A percentile compares a stretch with the other conserved stretches of the same genome.
Evolutionary conservation across 2,113 vertebrate genomes (phyloP).

Genomic region (Lamprologus speciosus): DNA sequence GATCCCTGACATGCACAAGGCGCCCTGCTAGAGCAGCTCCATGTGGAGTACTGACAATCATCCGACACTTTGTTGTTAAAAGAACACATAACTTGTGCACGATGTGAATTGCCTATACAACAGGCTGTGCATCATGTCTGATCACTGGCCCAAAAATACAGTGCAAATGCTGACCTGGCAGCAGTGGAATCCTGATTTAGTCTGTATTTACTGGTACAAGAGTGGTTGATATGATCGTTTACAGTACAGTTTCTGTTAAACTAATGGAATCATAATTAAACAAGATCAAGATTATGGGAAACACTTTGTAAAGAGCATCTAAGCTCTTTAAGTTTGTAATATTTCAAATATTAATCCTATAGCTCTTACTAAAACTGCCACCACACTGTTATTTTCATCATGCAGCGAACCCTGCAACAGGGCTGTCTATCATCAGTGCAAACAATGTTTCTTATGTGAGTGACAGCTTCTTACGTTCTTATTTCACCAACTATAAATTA

Average conservation of each 20-base stretch:
- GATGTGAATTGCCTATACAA: neutral
- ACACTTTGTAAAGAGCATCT: neutral
- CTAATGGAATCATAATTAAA: neutral
- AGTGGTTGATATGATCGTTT: neutral
- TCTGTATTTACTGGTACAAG: neutral
- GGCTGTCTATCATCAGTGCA: neutral
- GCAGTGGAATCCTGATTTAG: neutral
- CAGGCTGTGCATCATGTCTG: neutral
- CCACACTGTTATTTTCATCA: neutral
- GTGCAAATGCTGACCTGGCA: neutral
- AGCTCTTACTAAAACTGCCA: neutral
- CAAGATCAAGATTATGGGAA: neutral
- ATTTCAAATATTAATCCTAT: neutral
- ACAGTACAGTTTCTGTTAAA: neutral
- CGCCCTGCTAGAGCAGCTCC: conserved; percentile 31
- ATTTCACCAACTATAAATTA: neutral
- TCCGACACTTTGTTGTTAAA: conserved; percentile 24
- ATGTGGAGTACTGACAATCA: conserved; percentile 45
- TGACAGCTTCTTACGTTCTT: neutral
- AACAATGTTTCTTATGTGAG: neutral
- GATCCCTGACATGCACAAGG: conserved; percentile 53
- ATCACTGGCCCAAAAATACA: neutral
- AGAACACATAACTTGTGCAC: conserved; percentile 19
- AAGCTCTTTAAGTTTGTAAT: neutral
- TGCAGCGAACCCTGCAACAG: neutral